Percentiles rank a stretch among this genome's conserved stretches.
Evolutionary conservation across 2,797 vertebrate genomes (phyloP).

Genomic region (Acanthopagrus latus): DNA sequence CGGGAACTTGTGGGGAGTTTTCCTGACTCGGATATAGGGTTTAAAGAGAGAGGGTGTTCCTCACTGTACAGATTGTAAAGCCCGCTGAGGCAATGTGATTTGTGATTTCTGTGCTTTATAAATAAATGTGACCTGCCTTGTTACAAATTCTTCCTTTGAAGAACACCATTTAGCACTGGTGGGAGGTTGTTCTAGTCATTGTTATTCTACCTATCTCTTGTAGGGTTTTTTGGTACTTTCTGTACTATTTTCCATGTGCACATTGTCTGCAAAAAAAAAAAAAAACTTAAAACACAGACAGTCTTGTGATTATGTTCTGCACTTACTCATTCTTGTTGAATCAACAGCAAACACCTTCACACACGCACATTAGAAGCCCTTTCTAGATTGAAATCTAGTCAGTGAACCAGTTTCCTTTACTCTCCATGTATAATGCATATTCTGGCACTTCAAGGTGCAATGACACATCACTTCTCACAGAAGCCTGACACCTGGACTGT

Average conservation of each 20-base stretch:
- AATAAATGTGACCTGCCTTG: too few relatives aligned
- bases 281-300: neutral
- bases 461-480: constrained; percentile 47
- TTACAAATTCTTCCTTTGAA: neutral
- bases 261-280: neutral
- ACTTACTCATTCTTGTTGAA: neutral
- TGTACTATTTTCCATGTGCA: too few relatives aligned
- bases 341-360: constrained; percentile 13
- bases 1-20: neutral
- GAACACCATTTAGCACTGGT: too few relatives aligned
- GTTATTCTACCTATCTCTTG: neutral
- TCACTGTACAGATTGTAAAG: too few relatives aligned
- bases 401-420: constrained; percentile 56
- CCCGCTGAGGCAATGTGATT: too few relatives aligned
- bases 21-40: too few relatives aligned
- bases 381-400: constrained; percentile 54
- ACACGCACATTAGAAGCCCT: constrained; percentile 12
- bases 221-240: neutral
- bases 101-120: too few relatives aligned
- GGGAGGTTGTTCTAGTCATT: neutral
- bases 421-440: constrained; percentile 67
- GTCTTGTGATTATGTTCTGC: neutral
- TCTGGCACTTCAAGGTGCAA: constrained; percentile 33
- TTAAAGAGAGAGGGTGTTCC: too few relatives aligned
- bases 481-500: constrained; percentile 43